These are phyloP conservation scores for Neria commutata DNA, from an alignment of 2,888 invertebrate species.

Conservation along the genomic window DNA sequence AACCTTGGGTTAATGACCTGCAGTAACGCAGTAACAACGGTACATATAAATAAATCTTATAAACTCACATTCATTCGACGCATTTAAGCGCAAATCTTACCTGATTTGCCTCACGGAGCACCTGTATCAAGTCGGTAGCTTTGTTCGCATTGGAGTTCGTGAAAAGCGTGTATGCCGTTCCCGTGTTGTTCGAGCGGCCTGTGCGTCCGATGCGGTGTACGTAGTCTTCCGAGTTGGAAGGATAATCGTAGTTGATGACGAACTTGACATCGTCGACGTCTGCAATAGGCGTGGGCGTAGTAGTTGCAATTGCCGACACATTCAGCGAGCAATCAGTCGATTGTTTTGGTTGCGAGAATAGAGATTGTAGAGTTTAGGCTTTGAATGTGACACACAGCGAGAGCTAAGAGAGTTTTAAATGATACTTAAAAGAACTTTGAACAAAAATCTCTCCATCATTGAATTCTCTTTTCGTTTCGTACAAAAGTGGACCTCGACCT, in stretches of 20 bases:
- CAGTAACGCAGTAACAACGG: background rate
- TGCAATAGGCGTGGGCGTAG: too few relatives aligned
- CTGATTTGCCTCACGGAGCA: conserved; percentile 93
- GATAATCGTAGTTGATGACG: conserved; percentile 99
- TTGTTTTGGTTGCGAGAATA: conserved; percentile 20
- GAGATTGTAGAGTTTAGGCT: conserved; percentile 13
- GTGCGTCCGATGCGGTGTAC: conserved; percentile 93
- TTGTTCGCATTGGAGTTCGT: conserved; percentile 89
- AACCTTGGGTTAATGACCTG: conserved; percentile 86
- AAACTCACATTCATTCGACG: too few relatives aligned
- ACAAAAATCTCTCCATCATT: conserved; percentile 62
- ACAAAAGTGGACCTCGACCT: conserved; percentile 62
- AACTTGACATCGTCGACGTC: conserved; percentile 99
- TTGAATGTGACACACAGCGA: background rate
- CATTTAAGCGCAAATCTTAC: conserved; percentile 49
- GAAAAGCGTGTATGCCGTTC: conserved; percentile 96
- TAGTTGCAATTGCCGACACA: conserved; percentile 38
- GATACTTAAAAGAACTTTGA: conserved; percentile 41
- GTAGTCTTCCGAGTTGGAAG: conserved; percentile 96
- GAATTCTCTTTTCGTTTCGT: conserved; percentile 50
- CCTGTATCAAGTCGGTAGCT: conserved; percentile 89
- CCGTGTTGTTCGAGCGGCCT: conserved; percentile 89
- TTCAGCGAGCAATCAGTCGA: conserved; percentile 36
- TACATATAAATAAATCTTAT: too few relatives aligned
- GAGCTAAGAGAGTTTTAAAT: conserved; percentile 10